Conservation (phyloP, 2,113 vertebrate species). For the Psilopogon haemacephalus region DNA sequence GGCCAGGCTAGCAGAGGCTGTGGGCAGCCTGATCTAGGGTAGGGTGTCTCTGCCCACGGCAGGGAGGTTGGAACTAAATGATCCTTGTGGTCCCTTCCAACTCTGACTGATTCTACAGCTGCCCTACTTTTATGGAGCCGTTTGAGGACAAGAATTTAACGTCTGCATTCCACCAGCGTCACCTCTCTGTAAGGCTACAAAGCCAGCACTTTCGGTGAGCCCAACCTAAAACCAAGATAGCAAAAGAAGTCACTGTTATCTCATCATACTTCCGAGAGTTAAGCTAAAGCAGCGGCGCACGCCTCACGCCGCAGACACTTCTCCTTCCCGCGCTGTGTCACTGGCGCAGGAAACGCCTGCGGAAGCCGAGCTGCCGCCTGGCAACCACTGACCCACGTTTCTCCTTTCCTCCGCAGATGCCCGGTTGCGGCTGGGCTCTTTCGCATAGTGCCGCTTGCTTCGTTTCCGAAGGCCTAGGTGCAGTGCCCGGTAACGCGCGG, state of each 20-base stretch:
- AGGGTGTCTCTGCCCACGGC: too few species aligned
- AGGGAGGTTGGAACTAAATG: too few species aligned
- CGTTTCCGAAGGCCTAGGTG: not conserved
- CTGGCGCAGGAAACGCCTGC: not conserved
- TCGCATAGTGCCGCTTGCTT: fast-evolving
- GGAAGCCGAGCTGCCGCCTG: too few species aligned
- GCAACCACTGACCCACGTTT: too few species aligned
- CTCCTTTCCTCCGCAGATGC: not conserved
- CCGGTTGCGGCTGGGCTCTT: not conserved
- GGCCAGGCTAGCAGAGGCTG: too few species aligned
- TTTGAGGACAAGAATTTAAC: not conserved
- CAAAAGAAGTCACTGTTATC: fast-evolving
- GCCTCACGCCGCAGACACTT: fast-evolving
- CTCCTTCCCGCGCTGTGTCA: fast-evolving
- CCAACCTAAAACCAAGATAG: not conserved
- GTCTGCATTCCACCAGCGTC: fast-evolving
- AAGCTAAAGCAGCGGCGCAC: not conserved
- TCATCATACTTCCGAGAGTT: not conserved
- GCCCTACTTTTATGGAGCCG: not conserved
- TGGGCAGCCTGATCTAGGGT: too few species aligned
- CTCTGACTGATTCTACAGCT: too few species aligned
- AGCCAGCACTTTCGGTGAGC: fast-evolving
- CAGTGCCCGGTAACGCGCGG: fast-evolving
- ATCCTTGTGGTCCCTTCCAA: too few species aligned
- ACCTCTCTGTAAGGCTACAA: fast-evolving